Evolutionary conservation across 2,888 invertebrate species (phyloP).

Genomic region (Eudemis profundana): DNA sequence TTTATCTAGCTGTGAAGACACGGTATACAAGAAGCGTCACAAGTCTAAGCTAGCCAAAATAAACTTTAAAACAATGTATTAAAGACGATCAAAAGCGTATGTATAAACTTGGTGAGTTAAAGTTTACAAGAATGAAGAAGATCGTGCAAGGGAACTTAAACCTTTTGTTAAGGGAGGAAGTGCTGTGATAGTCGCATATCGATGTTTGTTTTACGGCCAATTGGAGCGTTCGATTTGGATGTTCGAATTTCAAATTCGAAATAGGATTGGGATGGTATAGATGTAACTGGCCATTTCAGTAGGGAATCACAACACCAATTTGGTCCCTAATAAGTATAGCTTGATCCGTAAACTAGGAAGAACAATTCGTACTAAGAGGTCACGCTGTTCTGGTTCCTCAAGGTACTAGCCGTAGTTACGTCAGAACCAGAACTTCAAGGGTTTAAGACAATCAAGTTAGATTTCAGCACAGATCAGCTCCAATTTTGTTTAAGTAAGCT

Average conservation of each 20-base stretch:
- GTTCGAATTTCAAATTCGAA: slow-evolving; percentile 7
- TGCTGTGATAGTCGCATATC: not conserved
- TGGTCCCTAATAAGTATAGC: no score
- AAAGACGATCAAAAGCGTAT: not conserved
- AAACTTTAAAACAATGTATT: not conserved
- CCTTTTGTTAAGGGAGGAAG: not conserved
- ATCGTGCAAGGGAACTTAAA: not conserved
- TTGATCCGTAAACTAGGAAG: no score
- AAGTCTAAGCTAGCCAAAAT: not conserved
- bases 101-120: not conserved
- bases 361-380: no score
- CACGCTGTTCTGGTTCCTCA: no score
- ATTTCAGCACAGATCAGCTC: no score
- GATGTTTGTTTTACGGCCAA: slow-evolving; percentile 17
- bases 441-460: no score
- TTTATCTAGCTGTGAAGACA: slow-evolving; percentile 10
- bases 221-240: slow-evolving; percentile 19
- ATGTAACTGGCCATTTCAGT: no score
- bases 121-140: slow-evolving; percentile 5
- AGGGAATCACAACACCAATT: no score
- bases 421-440: no score
- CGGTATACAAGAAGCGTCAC: slow-evolving; percentile 6
- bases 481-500: no score
- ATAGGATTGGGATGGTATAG: no score
- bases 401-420: no score